Conservation (phyloP, 1,140 invertebrate genomes). For the Anadara kagoshimensis region DNA sequence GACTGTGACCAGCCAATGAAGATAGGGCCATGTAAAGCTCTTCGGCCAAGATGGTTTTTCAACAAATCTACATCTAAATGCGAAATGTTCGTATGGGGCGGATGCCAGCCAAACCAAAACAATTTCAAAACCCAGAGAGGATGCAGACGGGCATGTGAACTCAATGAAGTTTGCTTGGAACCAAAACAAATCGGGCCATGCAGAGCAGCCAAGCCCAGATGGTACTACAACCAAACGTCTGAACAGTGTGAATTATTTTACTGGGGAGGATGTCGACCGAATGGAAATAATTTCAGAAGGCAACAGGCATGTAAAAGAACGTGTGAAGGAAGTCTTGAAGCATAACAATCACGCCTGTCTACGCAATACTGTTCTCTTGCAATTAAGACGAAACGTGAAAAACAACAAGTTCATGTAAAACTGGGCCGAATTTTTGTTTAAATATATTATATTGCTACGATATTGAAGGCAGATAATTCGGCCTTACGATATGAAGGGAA, state of each 20-base stretch:
- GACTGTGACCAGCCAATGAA: background rate
- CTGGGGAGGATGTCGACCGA: background rate
- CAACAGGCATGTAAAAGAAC: background rate
- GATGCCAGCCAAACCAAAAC: background rate
- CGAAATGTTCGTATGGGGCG: background rate
- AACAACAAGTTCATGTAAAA: too few species aligned
- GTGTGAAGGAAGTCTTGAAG: background rate
- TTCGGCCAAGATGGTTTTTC: background rate
- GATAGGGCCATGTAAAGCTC: background rate
- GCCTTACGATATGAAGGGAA: too few species aligned
- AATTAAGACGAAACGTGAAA: too few species aligned
- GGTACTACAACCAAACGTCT: background rate
- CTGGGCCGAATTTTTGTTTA: too few species aligned
- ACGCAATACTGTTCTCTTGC: too few species aligned
- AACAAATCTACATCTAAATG: background rate
- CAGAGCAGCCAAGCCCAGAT: background rate
- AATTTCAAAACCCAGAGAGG: background rate
- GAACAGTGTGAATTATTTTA: background rate
- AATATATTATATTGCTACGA: too few species aligned
- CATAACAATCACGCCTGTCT: too few species aligned
- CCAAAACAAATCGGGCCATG: background rate
- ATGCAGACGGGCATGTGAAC: conserved; percentile 4
- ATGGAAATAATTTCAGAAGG: background rate
- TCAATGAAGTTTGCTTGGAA: background rate
- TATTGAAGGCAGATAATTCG: too few species aligned